Percentiles rank a stretch among this genome's conserved stretches.
Evolutionary conservation across 2,888 invertebrate species (phyloP).

Genomic region (Drosophila demipolita): DNA sequence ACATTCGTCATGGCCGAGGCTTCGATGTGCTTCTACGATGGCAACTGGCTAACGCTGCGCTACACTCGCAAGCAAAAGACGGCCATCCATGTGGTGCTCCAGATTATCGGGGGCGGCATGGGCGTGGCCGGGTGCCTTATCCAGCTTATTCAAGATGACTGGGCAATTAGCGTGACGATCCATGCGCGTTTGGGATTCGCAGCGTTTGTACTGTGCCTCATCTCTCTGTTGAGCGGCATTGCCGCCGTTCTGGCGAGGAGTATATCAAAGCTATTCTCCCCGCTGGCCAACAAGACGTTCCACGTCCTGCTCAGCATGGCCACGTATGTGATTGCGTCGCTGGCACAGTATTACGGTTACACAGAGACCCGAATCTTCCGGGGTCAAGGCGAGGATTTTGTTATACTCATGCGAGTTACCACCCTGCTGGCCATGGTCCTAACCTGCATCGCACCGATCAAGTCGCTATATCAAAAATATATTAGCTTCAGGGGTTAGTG

Average conservation of each 20-base stretch:
- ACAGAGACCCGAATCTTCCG: conserved; percentile 69
- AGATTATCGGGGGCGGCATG: conserved; percentile 74
- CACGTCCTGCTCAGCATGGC: conserved; percentile 76
- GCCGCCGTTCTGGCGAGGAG: conserved; percentile 64
- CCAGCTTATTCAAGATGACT: conserved; percentile 68
- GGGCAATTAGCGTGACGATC: conserved; percentile 55
- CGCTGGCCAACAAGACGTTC: conserved; percentile 78
- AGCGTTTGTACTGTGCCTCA: conserved; percentile 74
- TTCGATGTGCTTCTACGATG: conserved; percentile 80
- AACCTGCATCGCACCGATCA: conserved; percentile 75
- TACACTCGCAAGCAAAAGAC: conserved; percentile 73
- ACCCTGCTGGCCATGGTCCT: conserved; percentile 73
- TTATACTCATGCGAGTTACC: conserved; percentile 67
- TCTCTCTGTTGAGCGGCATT: conserved; percentile 77
- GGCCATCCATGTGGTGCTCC: conserved; percentile 74
- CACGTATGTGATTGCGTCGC: conserved; percentile 76
- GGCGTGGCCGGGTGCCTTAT: conserved; percentile 77
- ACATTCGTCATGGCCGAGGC: conserved; percentile 82
- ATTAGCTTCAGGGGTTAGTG: conserved; percentile 41
- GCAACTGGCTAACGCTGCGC: conserved; percentile 69
- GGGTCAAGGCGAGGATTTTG: conserved; percentile 63
- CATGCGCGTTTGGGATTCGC: conserved; percentile 71
- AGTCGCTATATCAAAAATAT: conserved; percentile 71
- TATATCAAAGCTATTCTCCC: conserved; percentile 54
- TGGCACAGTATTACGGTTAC: conserved; percentile 81